These are phyloP conservation scores for Eupithecia inturbata DNA, from an alignment of 2,888 invertebrate genomes.

Conservation along the genomic window DNA sequence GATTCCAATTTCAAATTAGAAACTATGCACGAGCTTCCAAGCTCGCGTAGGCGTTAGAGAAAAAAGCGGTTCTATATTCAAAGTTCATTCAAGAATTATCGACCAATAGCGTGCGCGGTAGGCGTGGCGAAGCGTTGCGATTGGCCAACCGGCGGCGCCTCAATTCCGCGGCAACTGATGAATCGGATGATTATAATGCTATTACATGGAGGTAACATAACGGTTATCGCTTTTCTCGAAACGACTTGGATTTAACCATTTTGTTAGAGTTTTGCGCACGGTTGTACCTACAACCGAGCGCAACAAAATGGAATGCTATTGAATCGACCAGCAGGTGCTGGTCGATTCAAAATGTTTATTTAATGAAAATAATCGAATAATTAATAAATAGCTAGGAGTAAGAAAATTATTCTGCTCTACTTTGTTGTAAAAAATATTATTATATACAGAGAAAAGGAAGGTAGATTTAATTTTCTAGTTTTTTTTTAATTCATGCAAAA, in stretches of 20 bases:
- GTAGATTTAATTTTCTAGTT: no score
- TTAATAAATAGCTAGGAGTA: no score
- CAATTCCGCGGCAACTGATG: slow-evolving; percentile 57
- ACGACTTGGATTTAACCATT: slow-evolving; percentile 32
- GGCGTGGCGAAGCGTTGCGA: slow-evolving; percentile 73
- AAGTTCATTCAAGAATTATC: slow-evolving; percentile 64
- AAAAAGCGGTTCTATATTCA: slow-evolving; percentile 83
- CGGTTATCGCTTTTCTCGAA: slow-evolving; percentile 46
- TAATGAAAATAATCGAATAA: no score
- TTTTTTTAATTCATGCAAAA: neutral
- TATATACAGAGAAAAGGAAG: no score
- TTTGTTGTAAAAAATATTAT: no score
- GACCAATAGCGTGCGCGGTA: slow-evolving; percentile 76
- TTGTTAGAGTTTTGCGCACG: slow-evolving; percentile 12
- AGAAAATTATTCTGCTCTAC: no score
- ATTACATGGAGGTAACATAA: slow-evolving; percentile 57
- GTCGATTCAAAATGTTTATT: no score
- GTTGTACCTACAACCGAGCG: no score
- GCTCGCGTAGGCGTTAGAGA: slow-evolving; percentile 81
- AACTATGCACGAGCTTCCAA: slow-evolving; percentile 47
- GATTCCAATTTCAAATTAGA: slow-evolving; percentile 29
- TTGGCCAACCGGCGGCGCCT: slow-evolving; percentile 61
- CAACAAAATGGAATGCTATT: no score
- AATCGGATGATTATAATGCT: slow-evolving; percentile 74
- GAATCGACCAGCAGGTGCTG: no score